Evolutionary conservation across 2,888 invertebrate species (phyloP), one percentile per base, ranked within the genome.

Genomic region (Torymus aiolomorphi): DNA sequence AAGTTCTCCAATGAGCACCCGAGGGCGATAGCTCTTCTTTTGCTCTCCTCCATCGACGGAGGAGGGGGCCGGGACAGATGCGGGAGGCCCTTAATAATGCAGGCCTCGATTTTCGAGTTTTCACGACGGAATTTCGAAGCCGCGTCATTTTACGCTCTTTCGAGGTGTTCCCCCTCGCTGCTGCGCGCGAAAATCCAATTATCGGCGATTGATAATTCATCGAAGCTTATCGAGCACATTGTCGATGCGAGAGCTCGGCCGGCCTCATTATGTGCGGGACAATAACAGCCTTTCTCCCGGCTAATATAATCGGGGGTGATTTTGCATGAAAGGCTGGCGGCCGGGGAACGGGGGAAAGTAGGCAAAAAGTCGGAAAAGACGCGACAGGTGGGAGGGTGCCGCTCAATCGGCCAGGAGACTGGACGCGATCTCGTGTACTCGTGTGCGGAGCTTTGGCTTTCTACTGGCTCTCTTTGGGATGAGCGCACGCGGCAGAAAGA

Each of bases 51-150:
- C 56, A 57, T 71, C 67, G 81, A 51, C 52, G 76, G 20, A 5
- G 62, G 57, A 24, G 65, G 72, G 71, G 52, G 52, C 20, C 20
- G 31, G 54, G 18, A 52, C 66, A 80, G 75, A 82, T 82, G 71
- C 81, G 82, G 76, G 83, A 84, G 80, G 69, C 76, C 80, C 81
- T 88, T 84, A 88, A 88, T 88, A 87, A 88, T 87, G 86, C 86
- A 87, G 78, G 82, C 84, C 88, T 87, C 87, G 86, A 87, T 86
- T 87, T 88, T 86, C 86, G 83, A 86, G 84, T 87, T 87, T 86
- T 86, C 85, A 78, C 82, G 83, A 49, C 54, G 24, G 42, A 85
- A 86, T 85, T 86, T 86, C 84, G 79, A 82, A 85, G 51, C 56
- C 71, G 57, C 49, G 31, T 31, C 31, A 31, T 14, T 71, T 77